Percentiles rank a stretch among this genome's conserved stretches.
Conservation (phyloP, 1,140 invertebrate genomes). For the Lepidurus couesii region DNA sequence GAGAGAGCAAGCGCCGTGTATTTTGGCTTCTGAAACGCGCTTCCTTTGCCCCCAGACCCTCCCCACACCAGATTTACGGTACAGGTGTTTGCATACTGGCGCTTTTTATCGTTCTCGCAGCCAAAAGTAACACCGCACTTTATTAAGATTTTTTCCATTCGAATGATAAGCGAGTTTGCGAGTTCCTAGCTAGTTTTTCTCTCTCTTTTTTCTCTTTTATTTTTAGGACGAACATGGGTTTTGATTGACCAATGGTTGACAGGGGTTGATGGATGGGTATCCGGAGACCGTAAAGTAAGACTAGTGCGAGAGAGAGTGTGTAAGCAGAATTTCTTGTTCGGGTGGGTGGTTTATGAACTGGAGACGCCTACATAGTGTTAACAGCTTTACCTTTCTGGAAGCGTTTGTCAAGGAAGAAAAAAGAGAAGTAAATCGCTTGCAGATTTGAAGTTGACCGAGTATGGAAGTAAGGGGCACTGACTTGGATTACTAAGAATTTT, state of each 20-base stretch:
- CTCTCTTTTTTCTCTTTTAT: background rate
- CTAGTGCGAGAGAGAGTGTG: no score
- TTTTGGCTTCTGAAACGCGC: background rate
- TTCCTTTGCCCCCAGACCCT: background rate
- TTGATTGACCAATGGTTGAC: background rate
- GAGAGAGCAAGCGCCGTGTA: conserved; percentile 10
- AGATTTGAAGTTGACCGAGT: no score
- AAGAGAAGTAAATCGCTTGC: no score
- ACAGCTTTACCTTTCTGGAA: no score
- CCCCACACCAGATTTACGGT: background rate
- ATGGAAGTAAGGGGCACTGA: no score
- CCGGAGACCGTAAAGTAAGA: no score
- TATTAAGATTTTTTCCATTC: background rate
- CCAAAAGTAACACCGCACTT: conserved; percentile 8
- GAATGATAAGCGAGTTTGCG: background rate
- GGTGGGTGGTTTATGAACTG: no score
- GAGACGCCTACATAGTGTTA: no score
- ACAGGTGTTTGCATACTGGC: conserved; percentile 9
- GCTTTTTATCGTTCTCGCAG: background rate
- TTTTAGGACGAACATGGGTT: background rate
- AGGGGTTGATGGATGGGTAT: no score
- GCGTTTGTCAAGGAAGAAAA: no score
- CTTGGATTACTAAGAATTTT: no score
- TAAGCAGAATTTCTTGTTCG: no score
- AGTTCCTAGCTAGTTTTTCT: background rate